A percentile compares a stretch with the other conserved stretches of the same genome.
Evolutionary conservation across 2,888 invertebrate genomes (phyloP).

Genomic region (Ecliptopera silaceata): DNA sequence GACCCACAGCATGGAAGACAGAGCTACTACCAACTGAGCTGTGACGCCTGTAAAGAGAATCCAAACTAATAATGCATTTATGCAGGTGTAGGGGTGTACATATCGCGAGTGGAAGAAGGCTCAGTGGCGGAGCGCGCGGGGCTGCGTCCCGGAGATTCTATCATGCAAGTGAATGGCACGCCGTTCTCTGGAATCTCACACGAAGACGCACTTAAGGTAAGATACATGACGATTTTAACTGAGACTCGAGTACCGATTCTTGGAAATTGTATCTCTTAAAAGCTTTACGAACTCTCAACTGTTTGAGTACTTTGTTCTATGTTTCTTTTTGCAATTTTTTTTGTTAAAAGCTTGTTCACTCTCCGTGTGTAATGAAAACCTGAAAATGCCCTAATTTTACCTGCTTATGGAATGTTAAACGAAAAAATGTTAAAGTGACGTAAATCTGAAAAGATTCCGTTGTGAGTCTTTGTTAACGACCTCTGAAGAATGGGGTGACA

Average conservation of each 20-base stretch:
- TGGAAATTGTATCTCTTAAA: not conserved
- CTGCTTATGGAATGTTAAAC: not conserved
- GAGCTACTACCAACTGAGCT: no score
- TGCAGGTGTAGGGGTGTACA: slow-evolving; percentile 94
- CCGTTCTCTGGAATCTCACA: slow-evolving; percentile 96
- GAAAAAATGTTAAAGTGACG: not conserved
- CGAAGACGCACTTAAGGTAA: slow-evolving; percentile 95
- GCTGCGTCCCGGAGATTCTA: slow-evolving; percentile 95
- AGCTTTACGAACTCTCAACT: not conserved
- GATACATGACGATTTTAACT: slow-evolving; percentile 24
- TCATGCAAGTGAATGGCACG: slow-evolving; percentile 96
- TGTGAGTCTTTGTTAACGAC: not conserved
- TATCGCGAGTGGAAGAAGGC: slow-evolving; percentile 94
- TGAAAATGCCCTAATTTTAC: slow-evolving; percentile 64
- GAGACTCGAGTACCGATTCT: not conserved
- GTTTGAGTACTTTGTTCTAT: no score
- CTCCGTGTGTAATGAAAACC: slow-evolving; percentile 58
- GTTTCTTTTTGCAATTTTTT: no score
- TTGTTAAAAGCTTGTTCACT: no score
- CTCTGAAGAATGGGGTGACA: not conserved
- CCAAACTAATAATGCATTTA: slow-evolving; percentile 44
- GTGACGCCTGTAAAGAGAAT: no score
- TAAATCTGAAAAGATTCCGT: not conserved
- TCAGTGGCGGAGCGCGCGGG: slow-evolving; percentile 95
- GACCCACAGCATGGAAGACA: no score